Base-by-base conservation (phyloP, 2,888 invertebrate species). In the Aphodius sticticus region DNA sequence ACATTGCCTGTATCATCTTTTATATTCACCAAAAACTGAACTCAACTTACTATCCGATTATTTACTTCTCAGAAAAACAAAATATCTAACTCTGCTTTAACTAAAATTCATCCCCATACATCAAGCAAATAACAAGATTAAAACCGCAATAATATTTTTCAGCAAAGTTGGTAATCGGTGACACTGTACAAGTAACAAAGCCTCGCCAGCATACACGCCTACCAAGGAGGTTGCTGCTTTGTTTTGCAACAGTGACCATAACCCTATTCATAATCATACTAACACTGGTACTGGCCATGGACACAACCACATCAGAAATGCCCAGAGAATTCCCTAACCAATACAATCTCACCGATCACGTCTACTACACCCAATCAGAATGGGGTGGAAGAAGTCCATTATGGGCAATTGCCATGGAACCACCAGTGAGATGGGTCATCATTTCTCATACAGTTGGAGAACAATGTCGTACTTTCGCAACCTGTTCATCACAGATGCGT, bases 371-470 rank as follows among this genome's bases (percentile, higher is more conserved):
- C 15, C n/a, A 78, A 7, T 76, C 82, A 5, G 80, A 83, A 70
- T 84, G 84, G 83, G 82, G 82, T 2, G 94, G 93, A 0, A 91
- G 92, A 84, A 91, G 92, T 0, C 90, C 92, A 0, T 89, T 90
- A 0, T 89, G 91, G 87, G 88, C 87, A 16, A 85, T 86, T 2
- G 84, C 85, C 16, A 84, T 91, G 72, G 72, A 82, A 3, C 86
- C 86, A 80, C 91, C 91, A 16, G 88, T 90, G 37, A 87, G 89
- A 0, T 89, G 90, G 81, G 90, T 91, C 0, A 84, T 92, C 1
- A 88, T 92, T 75, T 90, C 91, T 14, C 92, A 92, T 82, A 90
- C 92, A 0, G 92, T 89, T 1, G 90, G 90, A 16, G 86, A 86
- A 6, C 87, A 89, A 35, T 92, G 92, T 82, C 78, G 79, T 9